Percentiles rank a stretch among this genome's conserved stretches.
These are phyloP conservation scores for Ophion ventricosus DNA, from an alignment of 2,888 invertebrate species.

Conservation along the genomic window DNA sequence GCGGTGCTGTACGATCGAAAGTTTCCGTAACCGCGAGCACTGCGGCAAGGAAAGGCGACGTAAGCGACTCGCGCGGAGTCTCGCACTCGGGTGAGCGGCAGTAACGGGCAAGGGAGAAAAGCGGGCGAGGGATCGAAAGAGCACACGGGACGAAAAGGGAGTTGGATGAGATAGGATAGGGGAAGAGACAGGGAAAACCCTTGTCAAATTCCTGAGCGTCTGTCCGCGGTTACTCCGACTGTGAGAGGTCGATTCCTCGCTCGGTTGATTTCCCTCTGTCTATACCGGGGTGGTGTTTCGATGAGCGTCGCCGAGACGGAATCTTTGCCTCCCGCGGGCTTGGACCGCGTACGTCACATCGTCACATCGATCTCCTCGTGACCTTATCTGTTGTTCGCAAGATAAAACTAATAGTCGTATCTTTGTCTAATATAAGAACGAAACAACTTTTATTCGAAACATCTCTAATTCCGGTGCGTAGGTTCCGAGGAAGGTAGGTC, in stretches of 20 bases:
- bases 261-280: conserved; percentile 43
- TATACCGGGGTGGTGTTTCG: conserved; percentile 1
- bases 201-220: conserved; percentile 61
- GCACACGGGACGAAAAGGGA: background rate
- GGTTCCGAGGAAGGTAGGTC: background rate
- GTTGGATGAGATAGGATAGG: conserved; percentile 1
- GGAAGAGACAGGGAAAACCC: conserved; percentile 19
- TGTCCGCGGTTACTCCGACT: conserved; percentile 57
- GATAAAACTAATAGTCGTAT: too few relatives aligned
- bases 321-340: conserved; percentile 1
- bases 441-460: too few relatives aligned
- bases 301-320: background rate
- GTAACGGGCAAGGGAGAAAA: background rate
- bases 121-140: background rate
- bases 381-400: too few relatives aligned
- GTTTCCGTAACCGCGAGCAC: conserved; percentile 57
- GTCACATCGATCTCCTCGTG: too few relatives aligned
- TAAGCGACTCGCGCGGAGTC: conserved; percentile 4
- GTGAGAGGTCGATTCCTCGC: conserved; percentile 56
- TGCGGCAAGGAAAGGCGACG: conserved; percentile 9
- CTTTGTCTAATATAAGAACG: background rate
- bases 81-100: background rate
- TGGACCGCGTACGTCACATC: background rate
- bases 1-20: conserved; percentile 42
- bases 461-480: background rate